Base-by-base conservation (phyloP, 1,140 invertebrate species). In the Pseudachorutes palmiensis region DNA sequence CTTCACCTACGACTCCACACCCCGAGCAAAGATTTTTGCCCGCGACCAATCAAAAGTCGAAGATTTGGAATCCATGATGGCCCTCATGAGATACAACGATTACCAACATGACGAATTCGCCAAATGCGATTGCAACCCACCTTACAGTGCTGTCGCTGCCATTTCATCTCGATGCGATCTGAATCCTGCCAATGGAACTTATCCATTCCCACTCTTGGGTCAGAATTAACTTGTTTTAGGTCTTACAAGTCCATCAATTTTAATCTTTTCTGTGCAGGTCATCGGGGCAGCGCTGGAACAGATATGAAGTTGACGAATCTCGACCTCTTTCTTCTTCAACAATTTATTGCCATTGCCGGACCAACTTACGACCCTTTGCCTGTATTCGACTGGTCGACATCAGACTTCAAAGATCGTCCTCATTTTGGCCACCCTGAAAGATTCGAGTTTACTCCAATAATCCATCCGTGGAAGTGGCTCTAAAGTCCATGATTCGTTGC, bases 371-470 rank as follows among this genome's bases (percentile, higher is more conserved):
- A 85, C 68, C 75, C 79, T 5, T 74, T 80, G 32, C 82, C 83
- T 41, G 81, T 87, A 1, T 92, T 92, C 74, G 81, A 85, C 71
- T 94, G 91, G 91, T 85, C 84, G 19, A 81, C 81, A 51, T 81
- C 82, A 58, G 81, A 82, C 67, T 87, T 86, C 74, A 79, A 83
- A 29, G 81, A 80, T 69, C 77, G 81, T 3, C 80, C 83, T 2
- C 91, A 92, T 70, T 74, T 83, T 70, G 90, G 90, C 3, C 89
- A 91, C 61, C 90, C 90, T 0, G 85, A 90, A 74, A 71, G 82
- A 30, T 92, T 88, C 80, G 78, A 87, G 61, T 93, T 91, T 76
- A 77, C 83, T 16, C 83, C 83, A 49, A 70, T 84, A 24, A 74
- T 78, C 49, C 75, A 78, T 62, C 73, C 77, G 26, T 83, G 83